These are phyloP conservation scores for Cerastoderma edule DNA, from an alignment of 2,888 invertebrate species.

Conservation along the genomic window DNA sequence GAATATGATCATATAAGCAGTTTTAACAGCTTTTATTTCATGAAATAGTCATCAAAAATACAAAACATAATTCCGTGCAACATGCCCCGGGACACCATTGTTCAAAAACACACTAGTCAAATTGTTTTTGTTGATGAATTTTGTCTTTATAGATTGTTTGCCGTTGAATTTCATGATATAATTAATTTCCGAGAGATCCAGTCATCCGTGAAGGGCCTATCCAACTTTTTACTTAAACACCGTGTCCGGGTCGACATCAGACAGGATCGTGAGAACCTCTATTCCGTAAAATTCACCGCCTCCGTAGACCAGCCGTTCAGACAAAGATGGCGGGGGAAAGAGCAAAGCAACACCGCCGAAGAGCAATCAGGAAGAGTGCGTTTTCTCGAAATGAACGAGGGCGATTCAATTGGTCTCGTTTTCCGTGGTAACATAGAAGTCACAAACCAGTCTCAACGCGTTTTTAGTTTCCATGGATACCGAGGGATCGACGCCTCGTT, in stretches of 20 bases:
- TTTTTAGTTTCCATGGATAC: constrained; percentile 52
- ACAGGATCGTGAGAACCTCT: constrained; percentile 37
- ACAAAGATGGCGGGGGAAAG: constrained; percentile 18
- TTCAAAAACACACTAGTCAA: no score
- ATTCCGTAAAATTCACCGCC: constrained; percentile 30
- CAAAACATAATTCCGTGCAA: no score
- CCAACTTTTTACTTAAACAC: constrained; percentile 37
- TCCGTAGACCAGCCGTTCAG: constrained; percentile 35
- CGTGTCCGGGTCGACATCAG: constrained; percentile 28
- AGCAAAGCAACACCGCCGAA: background rate
- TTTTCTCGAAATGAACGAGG: constrained; percentile 32
- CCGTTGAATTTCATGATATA: constrained; percentile 38
- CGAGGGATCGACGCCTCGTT: constrained; percentile 39
- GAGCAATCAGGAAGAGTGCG: background rate
- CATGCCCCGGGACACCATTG: no score
- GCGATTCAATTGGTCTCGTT: constrained; percentile 40
- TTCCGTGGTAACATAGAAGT: constrained; percentile 53
- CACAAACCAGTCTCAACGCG: constrained; percentile 26
- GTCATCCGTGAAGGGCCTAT: constrained; percentile 27
- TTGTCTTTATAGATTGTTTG: constrained; percentile 34
- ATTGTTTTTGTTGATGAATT: background rate
- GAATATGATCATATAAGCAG: no score
- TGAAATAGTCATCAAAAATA: no score
- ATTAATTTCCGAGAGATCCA: constrained; percentile 42
- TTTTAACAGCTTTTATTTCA: no score